Conservation (phyloP, 2,113 vertebrate genomes). For the Corydoras sp. region DNA sequence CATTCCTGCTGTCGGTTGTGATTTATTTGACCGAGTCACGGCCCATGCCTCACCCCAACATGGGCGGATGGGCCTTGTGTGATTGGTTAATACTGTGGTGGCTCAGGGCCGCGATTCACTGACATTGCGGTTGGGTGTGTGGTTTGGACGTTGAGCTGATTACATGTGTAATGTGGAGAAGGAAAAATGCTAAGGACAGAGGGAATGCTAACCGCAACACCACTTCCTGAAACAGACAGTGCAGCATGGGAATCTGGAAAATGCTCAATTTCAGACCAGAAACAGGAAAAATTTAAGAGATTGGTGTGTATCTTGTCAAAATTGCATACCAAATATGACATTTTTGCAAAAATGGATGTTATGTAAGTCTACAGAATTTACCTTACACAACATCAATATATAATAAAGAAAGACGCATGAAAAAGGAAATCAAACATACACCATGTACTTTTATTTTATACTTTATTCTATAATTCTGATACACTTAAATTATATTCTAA, state of each 20-base stretch:
- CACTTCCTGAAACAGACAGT: constrained; percentile 35
- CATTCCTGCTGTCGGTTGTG: constrained; percentile 41
- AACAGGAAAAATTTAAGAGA: too few relatives aligned
- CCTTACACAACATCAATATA: too few relatives aligned
- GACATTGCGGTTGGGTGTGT: constrained; percentile 53
- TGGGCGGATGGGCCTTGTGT: constrained; percentile 32
- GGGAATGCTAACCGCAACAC: constrained; percentile 39
- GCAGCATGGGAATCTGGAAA: constrained; percentile 25
- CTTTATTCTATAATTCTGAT: too few relatives aligned
- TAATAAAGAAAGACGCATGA: too few relatives aligned
- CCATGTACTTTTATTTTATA: too few relatives aligned
- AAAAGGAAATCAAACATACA: too few relatives aligned
- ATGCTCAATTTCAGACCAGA: constrained; percentile 19
- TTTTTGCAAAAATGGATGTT: too few relatives aligned
- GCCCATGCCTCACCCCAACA: constrained; percentile 32
- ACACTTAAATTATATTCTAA: too few relatives aligned
- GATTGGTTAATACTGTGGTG: constrained; percentile 43
- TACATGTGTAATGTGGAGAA: constrained; percentile 52
- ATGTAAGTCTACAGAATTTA: too few relatives aligned
- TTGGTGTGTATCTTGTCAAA: too few relatives aligned
- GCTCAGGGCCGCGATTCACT: constrained; percentile 39
- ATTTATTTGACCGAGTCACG: constrained; percentile 45
- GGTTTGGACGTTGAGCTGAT: constrained; percentile 52
- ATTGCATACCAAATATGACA: too few relatives aligned
- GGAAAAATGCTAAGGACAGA: constrained; percentile 41